A percentile compares a stretch with the other conserved stretches of the same genome.
Conservation (phyloP, 1,140 invertebrate species). For the Ceratoteleas bidentatus region DNA sequence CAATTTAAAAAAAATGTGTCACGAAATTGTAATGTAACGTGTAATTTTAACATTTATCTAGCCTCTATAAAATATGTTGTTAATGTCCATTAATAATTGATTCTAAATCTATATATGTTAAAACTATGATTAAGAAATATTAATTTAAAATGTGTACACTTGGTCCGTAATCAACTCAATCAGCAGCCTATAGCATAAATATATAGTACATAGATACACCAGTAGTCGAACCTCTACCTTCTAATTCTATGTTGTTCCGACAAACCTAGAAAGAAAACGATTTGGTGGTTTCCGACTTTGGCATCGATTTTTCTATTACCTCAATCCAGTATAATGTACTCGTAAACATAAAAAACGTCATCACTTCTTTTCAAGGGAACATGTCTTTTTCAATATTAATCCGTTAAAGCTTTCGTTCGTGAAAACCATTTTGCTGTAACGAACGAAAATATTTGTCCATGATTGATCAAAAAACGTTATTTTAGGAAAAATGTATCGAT, state of each 20-base stretch:
- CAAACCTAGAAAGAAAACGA: constrained; percentile 30
- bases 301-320: constrained; percentile 31
- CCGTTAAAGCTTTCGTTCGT: neutral
- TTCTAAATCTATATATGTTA: too few relatives aligned
- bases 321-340: constrained; percentile 26
- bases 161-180: too few relatives aligned
- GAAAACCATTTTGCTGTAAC: neutral
- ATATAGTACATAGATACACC: constrained; percentile 9
- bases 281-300: constrained; percentile 28
- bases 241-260: constrained; percentile 40
- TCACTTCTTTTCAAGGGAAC: constrained; percentile 7
- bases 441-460: constrained; percentile 14
- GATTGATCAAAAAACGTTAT: constrained; percentile 30
- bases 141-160: too few relatives aligned
- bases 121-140: too few relatives aligned
- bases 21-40: too few relatives aligned
- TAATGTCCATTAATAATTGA: too few relatives aligned
- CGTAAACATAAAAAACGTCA: constrained; percentile 3
- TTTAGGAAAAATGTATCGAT: constrained; percentile 15
- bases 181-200: neutral
- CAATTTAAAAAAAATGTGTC: too few relatives aligned
- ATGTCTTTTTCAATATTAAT: constrained; percentile 1
- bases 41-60: too few relatives aligned
- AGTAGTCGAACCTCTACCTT: constrained; percentile 30
- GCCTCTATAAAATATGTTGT: too few relatives aligned